Base-by-base conservation (phyloP, 2,113 vertebrate species). In the Australoheros scitulus region DNA sequence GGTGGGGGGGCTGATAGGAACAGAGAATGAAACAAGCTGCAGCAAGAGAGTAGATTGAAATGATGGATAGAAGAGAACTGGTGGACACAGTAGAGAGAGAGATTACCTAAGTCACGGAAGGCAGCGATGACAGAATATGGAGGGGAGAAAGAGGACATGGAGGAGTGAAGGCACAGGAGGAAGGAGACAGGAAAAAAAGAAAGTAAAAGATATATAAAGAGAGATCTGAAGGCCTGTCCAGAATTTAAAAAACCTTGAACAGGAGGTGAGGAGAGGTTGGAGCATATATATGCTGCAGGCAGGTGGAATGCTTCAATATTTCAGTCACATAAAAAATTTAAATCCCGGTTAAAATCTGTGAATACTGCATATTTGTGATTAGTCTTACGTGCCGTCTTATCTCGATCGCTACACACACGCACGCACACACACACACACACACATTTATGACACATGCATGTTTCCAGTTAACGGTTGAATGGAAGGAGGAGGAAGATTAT, bases 251-350 rank as follows among this genome's bases (percentile, higher is more conserved):
- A 87, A 32, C 41, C 57, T 81, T 34, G 52, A 22, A 91, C 91
- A 89, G 91, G 64, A 87, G 90, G 63, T 75, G 60, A 80, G 61
- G 61, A 78, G 90, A 81, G 88, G 83, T 63, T 82, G 81, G 47
- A 38, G 58, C 60, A 89, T 79, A 79, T 79, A 85, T 52, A 77
- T 4, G 65, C 85, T 85, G 76, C 79, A 79, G 72, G 91, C 87
- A 89, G 89, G 79, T 83, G 47, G n/a, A 88, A 80, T 11, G 80
- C 85, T 93, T 91, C 89, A 94, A 90, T 91, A 89, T 94, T 91
- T 89, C 76, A 88, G 60, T 72, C 60, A 65, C 82, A 90, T 92
- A 24, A 90, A 91, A 91, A 61, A 86, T 91, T 90, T 11, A 84
- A 87, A 91, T 89, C 74, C 82, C 6, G 0, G 36, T 82, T 86